Evolutionary conservation across 2,113 vertebrate species (phyloP), one percentile per base, ranked within the genome.

Genomic region (Ranitomeya variabilis): DNA sequence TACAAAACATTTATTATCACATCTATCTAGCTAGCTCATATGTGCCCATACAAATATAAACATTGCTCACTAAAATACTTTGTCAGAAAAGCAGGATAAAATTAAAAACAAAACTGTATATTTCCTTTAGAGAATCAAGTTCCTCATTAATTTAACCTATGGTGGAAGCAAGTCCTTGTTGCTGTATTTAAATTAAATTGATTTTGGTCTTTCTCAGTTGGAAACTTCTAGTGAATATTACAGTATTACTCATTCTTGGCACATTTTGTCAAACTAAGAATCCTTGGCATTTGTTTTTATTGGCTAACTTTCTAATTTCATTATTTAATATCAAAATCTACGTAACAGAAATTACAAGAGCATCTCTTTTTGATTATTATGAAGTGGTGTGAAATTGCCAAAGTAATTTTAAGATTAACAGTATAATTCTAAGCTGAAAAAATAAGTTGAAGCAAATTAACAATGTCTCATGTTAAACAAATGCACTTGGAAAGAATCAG

Each of bases 221-320:
- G 71, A 74, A 74, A 74, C 31, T 45, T 74, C 19, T 14, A 79
- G 59, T 18, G 66, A 87, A 81, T 73, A 21, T 88, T 82, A 76
- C 21, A 51, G 26, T 52, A 87, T 87, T 80, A 80, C 76, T 87
- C 74, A 86, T 86, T 26, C 62, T 80, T 87, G 77, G 86, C 59
- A 69, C 86, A 67, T 69, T n/a, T 18, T 54, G 10, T 13, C 23
- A 69, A 87, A 21, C 62, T 55, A 87, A 79, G 60, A 80, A 80
- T 80, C 77, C 51, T 6, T 87, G 76, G 23, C 60, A 52, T 54
- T 86, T 79, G 86, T 69, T 45, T 87, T 87, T 57, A 80, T 69
- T 80, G 76, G 76, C 51, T 67, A 64, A 55, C 13, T 3, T 18
- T 87, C 60, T 87, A 87, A 87, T 54, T 26, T 67, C 80, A 67